A percentile compares a stretch with the other conserved stretches of the same genome.
These are phyloP conservation scores for Thymelicus acteon DNA, from an alignment of 2,888 invertebrate genomes.

Conservation along the genomic window DNA sequence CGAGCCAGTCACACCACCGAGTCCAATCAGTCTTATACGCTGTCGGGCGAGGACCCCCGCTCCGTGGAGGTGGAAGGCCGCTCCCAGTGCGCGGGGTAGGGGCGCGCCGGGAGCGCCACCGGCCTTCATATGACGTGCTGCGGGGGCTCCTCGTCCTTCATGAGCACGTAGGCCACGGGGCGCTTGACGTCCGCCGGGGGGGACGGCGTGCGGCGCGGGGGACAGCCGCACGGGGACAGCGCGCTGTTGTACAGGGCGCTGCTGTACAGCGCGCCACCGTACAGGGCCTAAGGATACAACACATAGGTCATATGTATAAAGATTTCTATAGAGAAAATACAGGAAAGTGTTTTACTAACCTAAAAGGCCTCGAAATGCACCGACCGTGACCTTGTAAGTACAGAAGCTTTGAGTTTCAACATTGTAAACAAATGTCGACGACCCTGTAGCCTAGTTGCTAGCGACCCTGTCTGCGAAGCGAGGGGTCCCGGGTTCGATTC, in stretches of 20 bases:
- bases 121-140: constrained; percentile 94
- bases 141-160: constrained; percentile 85
- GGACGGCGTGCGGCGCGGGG: constrained; percentile 73
- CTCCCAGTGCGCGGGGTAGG: constrained; percentile 80
- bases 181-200: constrained; percentile 80
- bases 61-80: constrained; percentile 76
- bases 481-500: no score
- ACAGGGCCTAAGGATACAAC: constrained; percentile 64
- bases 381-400: no score
- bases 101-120: constrained; percentile 91
- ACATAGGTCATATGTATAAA: no score
- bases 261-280: constrained; percentile 78
- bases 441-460: no score
- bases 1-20: no score
- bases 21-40: constrained; percentile 57
- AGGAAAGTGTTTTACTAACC: no score
- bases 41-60: constrained; percentile 76
- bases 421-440: no score
- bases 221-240: constrained; percentile 76
- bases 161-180: constrained; percentile 86
- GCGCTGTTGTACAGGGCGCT: constrained; percentile 77
- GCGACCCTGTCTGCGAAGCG: no score
- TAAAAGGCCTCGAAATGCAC: no score
- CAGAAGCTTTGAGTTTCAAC: no score
- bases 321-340: no score